Evolutionary conservation across 2,888 invertebrate species (phyloP), one percentile per base, ranked within the genome.

Genomic region (Perizoma affinitatum): DNA sequence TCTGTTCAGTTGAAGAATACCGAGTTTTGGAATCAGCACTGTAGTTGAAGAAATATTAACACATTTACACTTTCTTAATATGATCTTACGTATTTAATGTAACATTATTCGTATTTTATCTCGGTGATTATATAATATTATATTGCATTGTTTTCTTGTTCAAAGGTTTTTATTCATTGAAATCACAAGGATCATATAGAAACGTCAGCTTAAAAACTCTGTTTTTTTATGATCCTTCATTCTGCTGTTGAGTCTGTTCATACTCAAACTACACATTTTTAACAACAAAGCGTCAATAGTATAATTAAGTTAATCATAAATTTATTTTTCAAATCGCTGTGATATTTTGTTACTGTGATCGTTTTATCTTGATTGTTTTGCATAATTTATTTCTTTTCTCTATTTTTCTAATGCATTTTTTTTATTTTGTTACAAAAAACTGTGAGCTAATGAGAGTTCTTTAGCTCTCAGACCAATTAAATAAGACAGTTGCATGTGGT

Each of bases 301-400:
- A 48, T 49, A 47, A 45, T 64, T 41, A 52, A 9, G 40, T 54
- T 60, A 54, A 57, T 54, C 10, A 33, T 55, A 46, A 58, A 56
- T 66, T 67, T 58, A 43, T 51, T 63, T 65, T 45, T 47, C 47
- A 7, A 54, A 65, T 68, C 69, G 65, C 74, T 74, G 75, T 72
- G 73, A 74, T 74, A 74, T 59, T 58, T 63, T 58, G 38, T 59
- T 60, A 54, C 52, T 61, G 36, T 63, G 58, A 56, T 47, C 40
- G n/a, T 58, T 54, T 58, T 35, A 33, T 34, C 40, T 3, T 42
- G 10, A 5, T 41, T n/a, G n/a, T 36, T 35, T 22, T 41, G 42
- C 9, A 40, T 40, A 10, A n/a, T 42, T 6, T 41, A 8, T 44
- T 44, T 10, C 22, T 44, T 4, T 10, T 42, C 7, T 43, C n/a